Conservation (phyloP, 2,888 invertebrate species). For the Drosophila buzzatii region DNA sequence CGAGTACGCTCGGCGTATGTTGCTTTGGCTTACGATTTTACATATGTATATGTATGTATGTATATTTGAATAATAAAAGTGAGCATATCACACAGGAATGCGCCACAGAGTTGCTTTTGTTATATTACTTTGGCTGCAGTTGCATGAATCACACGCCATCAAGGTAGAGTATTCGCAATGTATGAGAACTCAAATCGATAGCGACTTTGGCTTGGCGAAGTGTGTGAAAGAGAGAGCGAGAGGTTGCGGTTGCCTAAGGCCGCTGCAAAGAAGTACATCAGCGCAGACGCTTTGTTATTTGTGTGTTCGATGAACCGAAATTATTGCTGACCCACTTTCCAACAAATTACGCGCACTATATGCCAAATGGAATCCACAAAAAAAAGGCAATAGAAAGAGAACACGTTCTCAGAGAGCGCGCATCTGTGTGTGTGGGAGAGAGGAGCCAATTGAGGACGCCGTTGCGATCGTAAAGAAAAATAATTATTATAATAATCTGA, state of each 20-base stretch:
- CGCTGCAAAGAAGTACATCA: constrained; percentile 27
- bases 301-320: constrained; percentile 80
- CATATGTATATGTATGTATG: not conserved
- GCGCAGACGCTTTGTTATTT: constrained; percentile 58
- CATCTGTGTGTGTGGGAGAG: constrained; percentile 22
- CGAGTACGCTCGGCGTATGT: no score
- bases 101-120: constrained; percentile 6
- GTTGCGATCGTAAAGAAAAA: constrained; percentile 52
- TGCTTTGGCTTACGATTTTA: constrained; percentile 9
- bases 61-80: not conserved
- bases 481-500: constrained; percentile 25
- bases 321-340: constrained; percentile 74
- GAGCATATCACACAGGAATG: constrained; percentile 32
- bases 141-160: constrained; percentile 39
- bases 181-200: constrained; percentile 45
- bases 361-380: constrained; percentile 75
- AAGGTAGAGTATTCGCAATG: constrained; percentile 39
- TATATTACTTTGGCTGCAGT: constrained; percentile 13
- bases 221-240: not conserved
- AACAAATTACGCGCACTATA: constrained; percentile 73
- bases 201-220: not conserved
- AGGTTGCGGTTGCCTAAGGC: constrained; percentile 27
- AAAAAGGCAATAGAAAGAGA: constrained; percentile 62
- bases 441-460: constrained; percentile 54
- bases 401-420: constrained; percentile 9